phyloP scores from a whole-genome alignment of 2,797 vertebrate species.

The Trachurus trachurus region DNA sequence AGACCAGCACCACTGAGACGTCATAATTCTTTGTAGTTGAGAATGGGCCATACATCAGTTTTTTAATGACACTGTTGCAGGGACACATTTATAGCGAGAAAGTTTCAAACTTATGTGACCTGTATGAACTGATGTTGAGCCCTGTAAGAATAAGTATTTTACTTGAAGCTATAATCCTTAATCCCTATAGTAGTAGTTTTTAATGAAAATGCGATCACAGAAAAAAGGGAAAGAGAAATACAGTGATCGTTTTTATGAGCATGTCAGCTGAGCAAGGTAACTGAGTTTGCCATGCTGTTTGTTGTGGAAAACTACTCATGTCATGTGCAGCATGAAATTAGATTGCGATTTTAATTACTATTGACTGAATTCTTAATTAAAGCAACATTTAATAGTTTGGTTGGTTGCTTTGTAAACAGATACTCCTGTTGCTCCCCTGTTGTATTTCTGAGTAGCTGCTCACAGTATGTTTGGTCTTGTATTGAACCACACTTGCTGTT shows the following conservation, averaged over 20 bases:
- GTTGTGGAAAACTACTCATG: neutral
- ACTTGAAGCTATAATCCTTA: constrained; percentile 22
- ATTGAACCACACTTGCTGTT: constrained; percentile 19
- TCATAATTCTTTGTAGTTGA: constrained; percentile 30
- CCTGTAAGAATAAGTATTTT: neutral
- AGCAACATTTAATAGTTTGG: constrained; percentile 19
- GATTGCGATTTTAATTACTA: constrained; percentile 1
- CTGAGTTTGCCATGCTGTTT: neutral
- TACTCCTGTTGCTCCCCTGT: constrained; percentile 1
- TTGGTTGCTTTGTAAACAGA: constrained; percentile 9
- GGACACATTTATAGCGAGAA: neutral
- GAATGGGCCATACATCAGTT: constrained; percentile 17
- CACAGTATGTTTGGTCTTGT: constrained; percentile 10
- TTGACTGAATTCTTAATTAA: constrained; percentile 10
- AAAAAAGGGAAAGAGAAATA: neutral
- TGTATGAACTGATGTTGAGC: neutral
- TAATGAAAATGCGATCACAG: neutral
- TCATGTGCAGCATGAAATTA: neutral
- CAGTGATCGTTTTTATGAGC: neutral
- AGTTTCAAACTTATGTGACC: constrained; percentile 7
- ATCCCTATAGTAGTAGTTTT: neutral
- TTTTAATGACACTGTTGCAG: constrained; percentile 26
- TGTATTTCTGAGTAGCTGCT: constrained; percentile 18
- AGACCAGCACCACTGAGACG: constrained; percentile 53
- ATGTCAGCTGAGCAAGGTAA: neutral